Percentiles rank a stretch among this genome's conserved stretches.
These are phyloP conservation scores for Malurus alboscapulatus DNA, from an alignment of 2,113 vertebrate species.

Conservation along the genomic window DNA sequence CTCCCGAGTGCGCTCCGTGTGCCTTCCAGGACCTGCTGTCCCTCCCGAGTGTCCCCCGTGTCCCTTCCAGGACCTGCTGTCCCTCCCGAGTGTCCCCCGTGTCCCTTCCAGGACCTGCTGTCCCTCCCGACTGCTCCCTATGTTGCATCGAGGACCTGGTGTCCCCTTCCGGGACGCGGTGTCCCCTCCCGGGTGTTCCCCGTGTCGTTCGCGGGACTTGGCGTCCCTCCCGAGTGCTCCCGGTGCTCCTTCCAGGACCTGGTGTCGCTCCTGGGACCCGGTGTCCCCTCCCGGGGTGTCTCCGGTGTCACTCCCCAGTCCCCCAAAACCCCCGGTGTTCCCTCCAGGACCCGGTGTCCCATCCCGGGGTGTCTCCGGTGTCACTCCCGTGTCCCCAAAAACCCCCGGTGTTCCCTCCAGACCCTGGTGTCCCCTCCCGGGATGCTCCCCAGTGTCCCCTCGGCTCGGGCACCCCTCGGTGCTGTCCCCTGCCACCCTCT, in stretches of 20 bases:
- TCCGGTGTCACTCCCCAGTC: no score
- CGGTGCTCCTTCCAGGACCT: no score
- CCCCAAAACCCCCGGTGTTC: no score
- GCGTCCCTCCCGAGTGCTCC: no score
- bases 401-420: no score
- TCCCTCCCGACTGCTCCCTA: neutral
- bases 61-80: neutral
- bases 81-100: rapidly evolving
- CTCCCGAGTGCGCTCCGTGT: rapidly evolving
- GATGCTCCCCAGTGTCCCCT: neutral
- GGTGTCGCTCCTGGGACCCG: neutral
- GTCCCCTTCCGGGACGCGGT: neutral
- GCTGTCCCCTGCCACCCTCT: neutral
- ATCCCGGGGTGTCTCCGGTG: rapidly evolving
- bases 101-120: rapidly evolving
- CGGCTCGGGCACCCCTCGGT: rapidly evolving
- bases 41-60: neutral
- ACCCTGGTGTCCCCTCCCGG: rapidly evolving
- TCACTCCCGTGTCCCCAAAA: no score
- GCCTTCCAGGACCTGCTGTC: neutral
- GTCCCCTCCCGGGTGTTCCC: no score
- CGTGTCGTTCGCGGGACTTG: no score
- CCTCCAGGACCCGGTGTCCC: neutral
- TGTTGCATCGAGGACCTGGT: neutral
- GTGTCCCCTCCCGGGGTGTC: no score